Evolutionary conservation across 1,140 invertebrate genomes (phyloP).

Genomic region (Microvelia longipes): DNA sequence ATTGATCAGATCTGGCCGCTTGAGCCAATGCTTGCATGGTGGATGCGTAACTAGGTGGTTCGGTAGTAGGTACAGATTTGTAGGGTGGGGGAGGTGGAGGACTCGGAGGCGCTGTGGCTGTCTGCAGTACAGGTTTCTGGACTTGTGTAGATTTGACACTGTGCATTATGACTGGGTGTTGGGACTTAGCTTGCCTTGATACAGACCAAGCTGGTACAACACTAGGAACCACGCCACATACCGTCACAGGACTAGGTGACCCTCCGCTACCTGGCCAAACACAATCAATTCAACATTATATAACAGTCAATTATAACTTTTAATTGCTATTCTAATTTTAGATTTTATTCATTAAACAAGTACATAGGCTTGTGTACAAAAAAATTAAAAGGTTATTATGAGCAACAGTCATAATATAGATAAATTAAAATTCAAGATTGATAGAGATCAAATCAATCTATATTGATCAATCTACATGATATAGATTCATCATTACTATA

Average conservation of each 20-base stretch:
- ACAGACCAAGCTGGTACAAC: conserved; percentile 56
- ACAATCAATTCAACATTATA: neutral
- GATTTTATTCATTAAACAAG: too few relatives aligned
- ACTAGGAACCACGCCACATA: conserved; percentile 42
- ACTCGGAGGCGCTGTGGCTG: conserved; percentile 73
- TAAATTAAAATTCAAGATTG: too few relatives aligned
- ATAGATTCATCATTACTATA: too few relatives aligned
- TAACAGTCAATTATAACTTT: too few relatives aligned
- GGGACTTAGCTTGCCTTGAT: conserved; percentile 64
- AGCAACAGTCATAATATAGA: too few relatives aligned
- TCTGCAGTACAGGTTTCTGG: conserved; percentile 82
- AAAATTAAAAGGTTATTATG: too few relatives aligned
- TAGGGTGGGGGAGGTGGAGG: conserved; percentile 57
- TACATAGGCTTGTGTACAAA: too few relatives aligned
- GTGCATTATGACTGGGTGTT: conserved; percentile 89
- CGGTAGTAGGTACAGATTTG: conserved; percentile 60
- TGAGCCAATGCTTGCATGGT: conserved; percentile 69
- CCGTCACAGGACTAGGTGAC: conserved; percentile 64
- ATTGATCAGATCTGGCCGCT: conserved; percentile 29
- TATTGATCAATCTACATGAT: too few relatives aligned
- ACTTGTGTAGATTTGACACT: conserved; percentile 88
- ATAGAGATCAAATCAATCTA: too few relatives aligned
- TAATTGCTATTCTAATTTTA: too few relatives aligned
- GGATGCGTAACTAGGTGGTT: conserved; percentile 79
- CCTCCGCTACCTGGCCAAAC: conserved; percentile 46